Percentiles rank a stretch among this genome's conserved stretches.
Conservation (phyloP, 1,140 invertebrate species). For the Drosophila pseudoananassae region DNA sequence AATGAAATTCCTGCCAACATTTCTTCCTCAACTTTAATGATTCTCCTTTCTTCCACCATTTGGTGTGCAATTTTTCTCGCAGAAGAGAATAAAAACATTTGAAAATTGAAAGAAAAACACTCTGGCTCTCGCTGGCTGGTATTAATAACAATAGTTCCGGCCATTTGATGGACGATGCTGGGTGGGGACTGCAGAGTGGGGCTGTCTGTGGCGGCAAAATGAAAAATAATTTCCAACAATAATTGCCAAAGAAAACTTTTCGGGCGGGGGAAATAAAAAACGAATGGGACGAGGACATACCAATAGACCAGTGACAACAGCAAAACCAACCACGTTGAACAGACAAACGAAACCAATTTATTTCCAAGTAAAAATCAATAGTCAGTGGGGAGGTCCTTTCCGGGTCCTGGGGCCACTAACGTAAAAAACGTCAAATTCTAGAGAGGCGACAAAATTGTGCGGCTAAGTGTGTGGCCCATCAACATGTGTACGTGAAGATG, state of each 20-base stretch:
- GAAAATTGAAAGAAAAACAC: conserved; percentile 33
- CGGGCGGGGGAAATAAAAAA: conserved; percentile 19
- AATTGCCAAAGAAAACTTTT: conserved; percentile 75
- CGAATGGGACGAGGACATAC: conserved; percentile 10
- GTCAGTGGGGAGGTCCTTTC: conserved; percentile 26
- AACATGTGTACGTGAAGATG: conserved; percentile 50
- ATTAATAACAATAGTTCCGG: conserved; percentile 74
- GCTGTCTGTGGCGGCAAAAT: conserved; percentile 43
- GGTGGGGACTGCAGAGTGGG: background rate
- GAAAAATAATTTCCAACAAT: conserved; percentile 78
- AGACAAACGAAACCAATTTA: conserved; percentile 82
- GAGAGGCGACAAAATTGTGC: conserved; percentile 48
- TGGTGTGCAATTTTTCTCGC: conserved; percentile 60
- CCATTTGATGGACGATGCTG: conserved; percentile 38
- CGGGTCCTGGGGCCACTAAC: conserved; percentile 37
- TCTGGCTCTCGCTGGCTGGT: conserved; percentile 37
- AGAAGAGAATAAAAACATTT: conserved; percentile 10
- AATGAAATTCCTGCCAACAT: conserved; percentile 43
- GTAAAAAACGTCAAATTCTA: conserved; percentile 57
- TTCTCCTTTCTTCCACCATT: conserved; percentile 58
- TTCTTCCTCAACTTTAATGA: conserved; percentile 44
- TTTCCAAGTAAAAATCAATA: conserved; percentile 82
- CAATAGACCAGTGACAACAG: conserved; percentile 30
- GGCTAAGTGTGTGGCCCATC: conserved; percentile 22
- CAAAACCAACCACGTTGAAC: conserved; percentile 36